These are phyloP conservation scores for Neuroscelio doddi DNA, from an alignment of 2,888 invertebrate species.

Conservation along the genomic window DNA sequence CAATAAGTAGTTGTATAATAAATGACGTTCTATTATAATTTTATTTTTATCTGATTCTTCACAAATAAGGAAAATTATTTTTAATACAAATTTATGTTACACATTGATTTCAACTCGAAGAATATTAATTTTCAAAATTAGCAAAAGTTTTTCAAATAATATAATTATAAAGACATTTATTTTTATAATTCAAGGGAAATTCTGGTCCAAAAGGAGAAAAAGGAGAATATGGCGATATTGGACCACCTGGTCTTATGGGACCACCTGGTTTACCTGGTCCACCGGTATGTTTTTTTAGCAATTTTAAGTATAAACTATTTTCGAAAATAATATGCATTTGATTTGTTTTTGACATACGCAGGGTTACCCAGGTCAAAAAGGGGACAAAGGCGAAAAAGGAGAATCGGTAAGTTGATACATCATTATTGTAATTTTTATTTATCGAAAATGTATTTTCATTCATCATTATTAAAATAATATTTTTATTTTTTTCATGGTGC, in stretches of 20 bases:
- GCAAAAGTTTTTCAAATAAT: no score
- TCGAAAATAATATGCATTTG: not conserved
- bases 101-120: slow-evolving; percentile 3
- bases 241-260: slow-evolving; percentile 94
- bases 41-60: slow-evolving; percentile 31
- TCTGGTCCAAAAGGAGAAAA: slow-evolving; percentile 91
- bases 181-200: slow-evolving; percentile 76
- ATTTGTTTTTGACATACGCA: slow-evolving; percentile 49
- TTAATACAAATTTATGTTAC: slow-evolving; percentile 1
- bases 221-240: slow-evolving; percentile 92
- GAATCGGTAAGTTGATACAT: slow-evolving; percentile 85
- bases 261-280: slow-evolving; percentile 85
- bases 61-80: no score
- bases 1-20: slow-evolving; percentile 13
- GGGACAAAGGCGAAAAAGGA: slow-evolving; percentile 93
- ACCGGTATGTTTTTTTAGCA: slow-evolving; percentile 68
- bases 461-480: no score
- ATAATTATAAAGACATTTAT: slow-evolving; percentile 10
- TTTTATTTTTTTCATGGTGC: slow-evolving; percentile 15
- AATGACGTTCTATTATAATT: slow-evolving; percentile 26
- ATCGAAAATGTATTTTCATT: not conserved
- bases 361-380: slow-evolving; percentile 91
- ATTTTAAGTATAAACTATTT: not conserved
- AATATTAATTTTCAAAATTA: no score
- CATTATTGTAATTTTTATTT: no score